phyloP scores from a whole-genome alignment of 1,140 invertebrate genomes.

The Drosophila busckii region DNA sequence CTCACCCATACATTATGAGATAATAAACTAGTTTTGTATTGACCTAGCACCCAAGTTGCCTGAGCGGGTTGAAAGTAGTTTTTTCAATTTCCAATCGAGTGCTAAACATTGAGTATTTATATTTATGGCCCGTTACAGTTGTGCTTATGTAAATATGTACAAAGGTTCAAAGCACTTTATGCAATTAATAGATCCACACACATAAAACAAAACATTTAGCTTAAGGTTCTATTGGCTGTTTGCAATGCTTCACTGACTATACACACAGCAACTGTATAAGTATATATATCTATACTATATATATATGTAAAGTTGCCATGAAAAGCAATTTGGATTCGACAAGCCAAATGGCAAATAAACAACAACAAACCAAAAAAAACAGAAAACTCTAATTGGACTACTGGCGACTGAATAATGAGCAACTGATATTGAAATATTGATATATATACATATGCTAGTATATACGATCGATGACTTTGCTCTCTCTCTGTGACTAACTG shows the following conservation, averaged over 20 bases:
- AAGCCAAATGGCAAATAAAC: conserved; percentile 28
- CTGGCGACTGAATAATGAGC: conserved; percentile 19
- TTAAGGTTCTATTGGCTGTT: conserved; percentile 16
- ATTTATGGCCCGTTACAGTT: conserved; percentile 62
- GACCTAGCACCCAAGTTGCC: conserved; percentile 27
- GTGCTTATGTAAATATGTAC: conserved; percentile 15
- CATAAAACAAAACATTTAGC: conserved; percentile 11
- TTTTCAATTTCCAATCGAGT: conserved; percentile 59
- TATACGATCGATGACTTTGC: conserved; percentile 11
- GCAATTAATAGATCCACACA: conserved; percentile 30
- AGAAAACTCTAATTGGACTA: conserved; percentile 50
- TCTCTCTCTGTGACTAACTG: conserved; percentile 16
- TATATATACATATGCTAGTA: neutral
- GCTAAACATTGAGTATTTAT: conserved; percentile 4
- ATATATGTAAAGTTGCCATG: conserved; percentile 4
- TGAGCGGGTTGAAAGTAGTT: conserved; percentile 41
- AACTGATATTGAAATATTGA: conserved; percentile 11
- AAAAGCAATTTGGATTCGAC: conserved; percentile 39
- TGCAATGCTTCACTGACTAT: conserved; percentile 46
- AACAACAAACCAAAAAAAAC: conserved; percentile 7
- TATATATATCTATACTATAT: conserved; percentile 5
- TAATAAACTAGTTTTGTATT: conserved; percentile 15
- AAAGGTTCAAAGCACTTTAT: conserved; percentile 47
- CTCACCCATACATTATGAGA: conserved; percentile 29
- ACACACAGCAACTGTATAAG: conserved; percentile 5